Evolutionary conservation across 2,797 vertebrate species (phyloP), one percentile per base, ranked within the genome.

Genomic region (Sciaenops ocellatus): DNA sequence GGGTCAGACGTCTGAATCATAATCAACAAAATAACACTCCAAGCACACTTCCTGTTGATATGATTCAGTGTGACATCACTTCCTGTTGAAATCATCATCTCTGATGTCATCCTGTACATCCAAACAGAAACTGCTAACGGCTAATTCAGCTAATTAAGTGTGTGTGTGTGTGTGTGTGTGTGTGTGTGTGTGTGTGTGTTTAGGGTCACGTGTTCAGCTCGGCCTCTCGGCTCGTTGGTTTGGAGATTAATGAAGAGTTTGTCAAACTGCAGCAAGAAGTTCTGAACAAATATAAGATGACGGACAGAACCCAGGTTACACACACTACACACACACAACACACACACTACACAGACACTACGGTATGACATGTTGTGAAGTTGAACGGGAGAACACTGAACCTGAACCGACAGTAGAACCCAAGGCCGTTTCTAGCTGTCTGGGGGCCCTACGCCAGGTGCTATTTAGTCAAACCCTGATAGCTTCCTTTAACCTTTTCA

Each of bases 231-330:
- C 93, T 99, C 0, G 80, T 94, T 13, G 97, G 97, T 52, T 93
- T 99, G 81, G 97, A 99, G 95, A 91, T 99, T 75, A 97, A 92
- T 84, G 94, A 94, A 85, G 97, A 98, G n/a, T 98, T 99, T 78
- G 96, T 97, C 82, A 87, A 93, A n/a, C 95, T 99, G 82, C 97
- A 98, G 90, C 96, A 95, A 78, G 92, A 95, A 61, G 87, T 95
- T 55, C 69, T 97, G 78, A 89, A 95, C 79, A 99, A 98, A 87
- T 98, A 98, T 68, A 72, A 93, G 12, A 95, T 99, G 82, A 78
- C 71, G 52, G 96, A 97, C 91, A 94, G 97, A 94, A 90, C 98
- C 86, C 94, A 98, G 97, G 97, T 98, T n/a, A 9, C 17, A 54
- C 24, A 50, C 56, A 54, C 34, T 34, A 22, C 47, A 11, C 15